Evolutionary conservation across 2,113 vertebrate genomes (phyloP).

Genomic region (Poecile atricapillus): DNA sequence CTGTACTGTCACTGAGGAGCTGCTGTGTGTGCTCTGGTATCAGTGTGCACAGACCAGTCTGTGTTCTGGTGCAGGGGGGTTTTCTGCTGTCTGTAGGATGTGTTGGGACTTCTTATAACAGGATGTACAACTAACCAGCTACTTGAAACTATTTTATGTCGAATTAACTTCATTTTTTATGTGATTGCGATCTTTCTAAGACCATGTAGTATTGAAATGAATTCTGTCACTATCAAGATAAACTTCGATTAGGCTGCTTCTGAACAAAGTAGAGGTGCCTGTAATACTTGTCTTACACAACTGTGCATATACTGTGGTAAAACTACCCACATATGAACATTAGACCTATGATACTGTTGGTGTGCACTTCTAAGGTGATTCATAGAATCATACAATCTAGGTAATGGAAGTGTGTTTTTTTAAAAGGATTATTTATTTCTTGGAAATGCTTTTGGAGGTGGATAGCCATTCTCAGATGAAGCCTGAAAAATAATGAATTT

Average conservation of each 20-base stretch:
- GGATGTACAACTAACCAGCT: neutral
- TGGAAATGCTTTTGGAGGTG: neutral
- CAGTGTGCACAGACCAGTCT: neutral
- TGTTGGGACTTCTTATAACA: neutral
- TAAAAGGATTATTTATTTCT: neutral
- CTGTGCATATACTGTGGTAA: fast-evolving
- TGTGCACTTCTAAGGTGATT: neutral
- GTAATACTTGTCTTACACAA: neutral
- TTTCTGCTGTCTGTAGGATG: neutral
- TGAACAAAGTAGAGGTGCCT: neutral
- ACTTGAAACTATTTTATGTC: neutral
- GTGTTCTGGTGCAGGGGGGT: neutral
- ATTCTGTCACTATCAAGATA: neutral
- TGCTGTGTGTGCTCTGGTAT: neutral
- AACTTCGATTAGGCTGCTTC: neutral
- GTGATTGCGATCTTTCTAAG: neutral
- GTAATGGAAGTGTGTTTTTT: fast-evolving
- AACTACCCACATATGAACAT: fast-evolving
- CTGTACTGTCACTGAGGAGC: neutral
- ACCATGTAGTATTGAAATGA: neutral
- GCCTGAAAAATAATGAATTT: neutral
- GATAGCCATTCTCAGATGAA: neutral
- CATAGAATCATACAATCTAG: fast-evolving
- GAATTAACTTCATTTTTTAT: neutral
- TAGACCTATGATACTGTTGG: neutral